Base-by-base conservation (phyloP, 2,888 invertebrate genomes). In the Macaria notata region DNA sequence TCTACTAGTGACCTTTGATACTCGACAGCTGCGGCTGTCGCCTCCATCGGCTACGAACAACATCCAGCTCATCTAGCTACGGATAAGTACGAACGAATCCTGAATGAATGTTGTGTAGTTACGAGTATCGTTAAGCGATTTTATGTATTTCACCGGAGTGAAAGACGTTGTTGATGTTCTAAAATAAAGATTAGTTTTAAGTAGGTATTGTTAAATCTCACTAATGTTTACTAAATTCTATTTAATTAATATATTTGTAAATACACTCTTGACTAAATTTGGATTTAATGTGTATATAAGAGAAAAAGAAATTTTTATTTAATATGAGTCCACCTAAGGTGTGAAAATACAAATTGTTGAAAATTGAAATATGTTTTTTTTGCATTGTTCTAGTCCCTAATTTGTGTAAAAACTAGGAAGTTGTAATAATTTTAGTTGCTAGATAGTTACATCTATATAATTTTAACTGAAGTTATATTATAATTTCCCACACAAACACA, bases 211-310 rank as follows among this genome's bases (percentile, higher is more conserved):
- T 91, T 91, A 91, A 88, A 89, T 86, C 84, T 88, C 91, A 89
- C 90, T 90, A 90, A 90, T 90, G 87, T 89, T 91, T 91, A 91
- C 91, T 91, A 91, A 91, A 91, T 88, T 88, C 87, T 90, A 90
- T 90, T 91, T 86, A 90, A 91, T 88, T 87, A 88, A 90, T 91
- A 90, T 91, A 92, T 92, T 92, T 92, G 92, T 92, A 92, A 92
- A 92, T 92, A 92, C 92, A 92, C 92, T 86, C 82, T 19, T 79
- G 82, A 90, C 88, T 87, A 91, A 86, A 89, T 88, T 91, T 88
- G 80, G 81, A 88, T 89, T 86, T 90, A 90, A 87, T 91, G 88
- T 92, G 91, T 92, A 92, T 91, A 91, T 90, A 91, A 88, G 84
- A 88, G 81, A 83, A 86, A n/a, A 84, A 79, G 75, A 82, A 77